Percentiles rank a stretch among this genome's conserved stretches.
phyloP scores from a whole-genome alignment of 2,888 invertebrate genomes.

The Oscheius sp. region DNA sequence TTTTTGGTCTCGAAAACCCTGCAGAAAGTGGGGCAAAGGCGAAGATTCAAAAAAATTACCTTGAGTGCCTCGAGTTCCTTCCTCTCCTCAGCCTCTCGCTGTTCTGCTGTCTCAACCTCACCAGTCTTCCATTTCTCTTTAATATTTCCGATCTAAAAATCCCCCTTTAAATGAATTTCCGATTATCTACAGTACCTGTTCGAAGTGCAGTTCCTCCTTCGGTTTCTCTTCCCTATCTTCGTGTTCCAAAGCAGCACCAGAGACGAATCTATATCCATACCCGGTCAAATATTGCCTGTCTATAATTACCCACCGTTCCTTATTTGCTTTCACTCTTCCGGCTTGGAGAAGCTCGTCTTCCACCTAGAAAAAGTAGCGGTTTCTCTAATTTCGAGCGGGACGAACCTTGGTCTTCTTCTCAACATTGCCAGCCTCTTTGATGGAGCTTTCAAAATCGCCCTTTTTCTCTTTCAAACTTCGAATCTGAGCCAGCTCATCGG shows the following conservation, averaged over 20 bases:
- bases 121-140: slow-evolving; percentile 73
- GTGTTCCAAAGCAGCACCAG: slow-evolving; percentile 59
- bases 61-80: slow-evolving; percentile 71
- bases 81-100: slow-evolving; percentile 61
- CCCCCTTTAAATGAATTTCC: slow-evolving; percentile 38
- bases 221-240: slow-evolving; percentile 47
- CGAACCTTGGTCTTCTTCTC: slow-evolving; percentile 56
- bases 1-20: too few relatives aligned
- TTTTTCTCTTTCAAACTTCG: slow-evolving; percentile 65
- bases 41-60: slow-evolving; percentile 46
- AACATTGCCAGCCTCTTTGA: slow-evolving; percentile 56
- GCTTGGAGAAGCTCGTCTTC: slow-evolving; percentile 62
- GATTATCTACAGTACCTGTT: slow-evolving; percentile 43
- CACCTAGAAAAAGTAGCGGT: slow-evolving; percentile 39
- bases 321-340: slow-evolving; percentile 65
- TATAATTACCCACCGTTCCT: slow-evolving; percentile 50
- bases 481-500: slow-evolving; percentile 69
- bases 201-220: slow-evolving; percentile 55
- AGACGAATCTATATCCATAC: slow-evolving; percentile 51
- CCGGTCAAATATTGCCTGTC: not conserved
- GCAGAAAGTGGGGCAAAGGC: too few relatives aligned
- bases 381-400: not conserved
- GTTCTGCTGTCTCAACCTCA: slow-evolving; percentile 70
- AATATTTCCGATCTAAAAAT: slow-evolving; percentile 65
- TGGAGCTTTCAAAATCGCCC: slow-evolving; percentile 66